A percentile compares a stretch with the other conserved stretches of the same genome.
These are phyloP conservation scores for Pollimyrus isidori DNA, from an alignment of 2,113 vertebrate species.

Conservation along the genomic window DNA sequence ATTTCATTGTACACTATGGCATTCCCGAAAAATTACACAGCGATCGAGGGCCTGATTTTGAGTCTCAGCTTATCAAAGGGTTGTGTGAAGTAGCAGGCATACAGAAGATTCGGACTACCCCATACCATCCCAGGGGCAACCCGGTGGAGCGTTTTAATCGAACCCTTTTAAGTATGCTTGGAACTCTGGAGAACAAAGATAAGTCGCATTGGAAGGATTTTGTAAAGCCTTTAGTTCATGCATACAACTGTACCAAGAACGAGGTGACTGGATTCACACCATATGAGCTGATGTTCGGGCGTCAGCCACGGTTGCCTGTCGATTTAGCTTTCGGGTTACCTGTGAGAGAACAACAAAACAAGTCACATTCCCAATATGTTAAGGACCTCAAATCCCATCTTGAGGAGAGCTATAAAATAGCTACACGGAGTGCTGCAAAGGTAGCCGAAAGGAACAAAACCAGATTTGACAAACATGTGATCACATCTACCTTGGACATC, in stretches of 20 bases:
- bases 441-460: constrained; percentile 8
- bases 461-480: constrained; percentile 16
- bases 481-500: not conserved
- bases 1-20: not conserved
- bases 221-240: constrained; percentile 21
- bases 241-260: constrained; percentile 27
- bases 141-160: constrained; percentile 1
- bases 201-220: constrained; percentile 13
- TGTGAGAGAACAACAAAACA: not conserved
- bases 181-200: constrained; percentile 9
- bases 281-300: not conserved
- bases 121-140: not conserved
- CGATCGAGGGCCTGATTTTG: constrained; percentile 8
- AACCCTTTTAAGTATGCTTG: constrained; percentile 18
- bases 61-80: not conserved
- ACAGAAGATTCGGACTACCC: not conserved
- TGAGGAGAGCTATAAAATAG: constrained; percentile 17
- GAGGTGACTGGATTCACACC: constrained; percentile 20
- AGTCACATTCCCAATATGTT: constrained; percentile 16
- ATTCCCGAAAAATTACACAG: not conserved
- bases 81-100: not conserved
- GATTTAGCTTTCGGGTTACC: constrained; percentile 11
- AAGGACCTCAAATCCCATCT: constrained; percentile 5
- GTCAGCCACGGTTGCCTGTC: constrained; percentile 7
- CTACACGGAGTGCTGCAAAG: constrained; percentile 6